Evolutionary conservation across 2,113 vertebrate species (phyloP).

Genomic region (Orthonyx spaldingii): DNA sequence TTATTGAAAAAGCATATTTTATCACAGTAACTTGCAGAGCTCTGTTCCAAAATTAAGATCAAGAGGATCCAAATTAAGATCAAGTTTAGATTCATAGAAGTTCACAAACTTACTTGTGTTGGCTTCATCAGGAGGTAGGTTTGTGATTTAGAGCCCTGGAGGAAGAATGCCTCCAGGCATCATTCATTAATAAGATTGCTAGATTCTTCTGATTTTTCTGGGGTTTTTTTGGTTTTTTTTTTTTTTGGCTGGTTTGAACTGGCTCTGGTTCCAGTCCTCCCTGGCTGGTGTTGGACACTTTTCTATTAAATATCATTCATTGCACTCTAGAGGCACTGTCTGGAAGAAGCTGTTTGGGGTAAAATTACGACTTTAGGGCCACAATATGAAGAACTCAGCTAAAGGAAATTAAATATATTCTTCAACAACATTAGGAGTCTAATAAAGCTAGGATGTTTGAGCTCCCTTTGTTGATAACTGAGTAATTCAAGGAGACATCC

Average conservation of each 20-base stretch:
- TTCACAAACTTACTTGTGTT: not conserved
- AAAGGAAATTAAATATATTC: not conserved
- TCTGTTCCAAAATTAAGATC: not conserved
- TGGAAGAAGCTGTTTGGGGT: not conserved
- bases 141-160: not conserved
- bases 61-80: not conserved
- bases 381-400: not conserved
- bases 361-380: not conserved
- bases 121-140: not conserved
- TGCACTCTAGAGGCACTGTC: not conserved
- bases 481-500: not conserved
- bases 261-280: not conserved
- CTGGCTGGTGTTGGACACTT: not conserved
- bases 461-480: not conserved
- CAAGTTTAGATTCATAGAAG: not conserved
- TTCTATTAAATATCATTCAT: not conserved
- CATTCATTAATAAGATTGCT: not conserved
- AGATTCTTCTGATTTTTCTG: not conserved
- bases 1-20: not conserved
- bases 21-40: not conserved
- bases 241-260: too few relatives aligned
- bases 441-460: not conserved
- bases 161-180: not conserved
- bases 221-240: too few relatives aligned
- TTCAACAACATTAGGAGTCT: not conserved